A percentile compares a stretch with the other conserved stretches of the same genome.
Evolutionary conservation across 2,888 invertebrate species (phyloP).

Genomic region (Drosophila fungiperda): DNA sequence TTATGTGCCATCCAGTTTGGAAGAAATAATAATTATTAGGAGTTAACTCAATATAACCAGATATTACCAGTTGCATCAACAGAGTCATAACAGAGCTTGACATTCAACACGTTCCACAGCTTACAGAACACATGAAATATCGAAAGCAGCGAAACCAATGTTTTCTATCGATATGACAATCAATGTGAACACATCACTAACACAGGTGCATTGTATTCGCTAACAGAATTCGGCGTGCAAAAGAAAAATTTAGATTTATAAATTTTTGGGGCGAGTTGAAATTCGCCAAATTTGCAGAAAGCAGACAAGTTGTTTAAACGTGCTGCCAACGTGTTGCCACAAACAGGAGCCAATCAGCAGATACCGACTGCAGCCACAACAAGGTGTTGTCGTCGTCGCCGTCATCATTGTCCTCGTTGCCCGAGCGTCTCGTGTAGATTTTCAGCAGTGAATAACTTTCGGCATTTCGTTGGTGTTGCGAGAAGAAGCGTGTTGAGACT

Average conservation of each 20-base stretch:
- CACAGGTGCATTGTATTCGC: constrained; percentile 60
- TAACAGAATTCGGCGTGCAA: constrained; percentile 57
- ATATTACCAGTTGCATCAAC: too few relatives aligned
- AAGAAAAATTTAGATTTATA: constrained; percentile 36
- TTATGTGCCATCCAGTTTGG: background rate
- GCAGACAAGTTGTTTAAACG: constrained; percentile 23
- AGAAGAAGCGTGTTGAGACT: constrained; percentile 84
- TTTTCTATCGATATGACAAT: constrained; percentile 13
- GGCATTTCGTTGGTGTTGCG: constrained; percentile 69
- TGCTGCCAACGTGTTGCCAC: constrained; percentile 17
- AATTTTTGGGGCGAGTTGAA: constrained; percentile 21
- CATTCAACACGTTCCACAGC: background rate
- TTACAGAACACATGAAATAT: background rate
- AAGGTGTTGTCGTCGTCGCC: constrained; percentile 19
- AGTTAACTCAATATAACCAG: background rate
- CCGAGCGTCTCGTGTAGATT: constrained; percentile 66
- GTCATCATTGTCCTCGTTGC: constrained; percentile 36
- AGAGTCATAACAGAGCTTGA: background rate
- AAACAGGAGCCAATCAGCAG: constrained; percentile 8
- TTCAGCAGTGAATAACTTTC: constrained; percentile 74
- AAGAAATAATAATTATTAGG: background rate
- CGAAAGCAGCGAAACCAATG: background rate
- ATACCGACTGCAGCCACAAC: constrained; percentile 17
- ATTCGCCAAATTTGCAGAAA: constrained; percentile 16
- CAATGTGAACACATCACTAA: constrained; percentile 19